Percentiles rank a stretch among this genome's conserved stretches.
Evolutionary conservation across 2,888 invertebrate genomes (phyloP).

Genomic region (Sceliomorpha sp.): DNA sequence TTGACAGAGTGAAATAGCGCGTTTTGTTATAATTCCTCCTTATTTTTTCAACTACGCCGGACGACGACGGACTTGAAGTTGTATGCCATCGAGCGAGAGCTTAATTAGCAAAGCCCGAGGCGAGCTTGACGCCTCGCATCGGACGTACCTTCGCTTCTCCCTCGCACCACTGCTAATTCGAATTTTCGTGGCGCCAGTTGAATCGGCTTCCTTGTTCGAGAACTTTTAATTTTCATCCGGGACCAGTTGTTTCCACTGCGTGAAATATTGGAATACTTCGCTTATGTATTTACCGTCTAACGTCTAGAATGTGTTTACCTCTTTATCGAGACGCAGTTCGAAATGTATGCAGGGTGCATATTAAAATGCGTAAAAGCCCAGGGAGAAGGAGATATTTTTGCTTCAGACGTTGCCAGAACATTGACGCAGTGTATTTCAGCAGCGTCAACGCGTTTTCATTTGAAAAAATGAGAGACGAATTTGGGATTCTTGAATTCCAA

Average conservation of each 20-base stretch:
- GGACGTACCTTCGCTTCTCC: constrained; percentile 47
- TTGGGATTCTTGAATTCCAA: too few relatives aligned
- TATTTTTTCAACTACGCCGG: constrained; percentile 38
- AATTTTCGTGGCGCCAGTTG: constrained; percentile 55
- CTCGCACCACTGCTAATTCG: constrained; percentile 30
- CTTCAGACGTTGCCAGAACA: too few relatives aligned
- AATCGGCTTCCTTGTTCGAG: constrained; percentile 44
- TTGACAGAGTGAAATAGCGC: too few relatives aligned
- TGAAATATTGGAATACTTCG: constrained; percentile 48
- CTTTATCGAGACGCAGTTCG: too few relatives aligned
- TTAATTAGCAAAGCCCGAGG: constrained; percentile 55
- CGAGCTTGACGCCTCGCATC: constrained; percentile 49
- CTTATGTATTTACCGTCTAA: constrained; percentile 30
- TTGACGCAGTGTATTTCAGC: too few relatives aligned
- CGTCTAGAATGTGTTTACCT: too few relatives aligned
- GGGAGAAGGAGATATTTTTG: too few relatives aligned
- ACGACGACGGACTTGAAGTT: constrained; percentile 47
- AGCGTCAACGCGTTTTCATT: too few relatives aligned
- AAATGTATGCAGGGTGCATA: too few relatives aligned
- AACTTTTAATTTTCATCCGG: constrained; percentile 59
- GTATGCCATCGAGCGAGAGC: constrained; percentile 36
- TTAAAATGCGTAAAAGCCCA: too few relatives aligned
- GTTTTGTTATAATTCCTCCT: constrained; percentile 1
- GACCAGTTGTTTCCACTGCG: constrained; percentile 49
- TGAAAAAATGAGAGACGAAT: too few relatives aligned